Percentiles rank a stretch among this genome's conserved stretches.
Evolutionary conservation across 2,888 invertebrate genomes (phyloP).

Genomic region (Erebia ligea): DNA sequence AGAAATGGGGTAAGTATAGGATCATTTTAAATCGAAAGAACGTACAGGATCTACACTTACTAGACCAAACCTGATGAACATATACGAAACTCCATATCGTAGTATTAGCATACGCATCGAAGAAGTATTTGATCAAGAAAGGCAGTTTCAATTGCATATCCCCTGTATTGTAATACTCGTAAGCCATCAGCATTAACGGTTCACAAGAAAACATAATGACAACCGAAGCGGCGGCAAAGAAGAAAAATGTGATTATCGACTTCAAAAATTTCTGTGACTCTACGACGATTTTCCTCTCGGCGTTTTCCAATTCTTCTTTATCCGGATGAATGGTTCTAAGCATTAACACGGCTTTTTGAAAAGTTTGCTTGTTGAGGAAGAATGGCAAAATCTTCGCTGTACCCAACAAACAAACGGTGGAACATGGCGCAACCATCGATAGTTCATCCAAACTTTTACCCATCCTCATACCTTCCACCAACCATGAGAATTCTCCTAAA

Average conservation of each 20-base stretch:
- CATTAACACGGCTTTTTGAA: slow-evolving; percentile 50
- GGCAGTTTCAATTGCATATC: slow-evolving; percentile 53
- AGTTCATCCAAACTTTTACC: slow-evolving; percentile 57
- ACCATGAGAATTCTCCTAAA: slow-evolving; percentile 57
- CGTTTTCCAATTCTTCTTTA: slow-evolving; percentile 34
- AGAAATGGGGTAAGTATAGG: no score
- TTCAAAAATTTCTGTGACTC: slow-evolving; percentile 51
- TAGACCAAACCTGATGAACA: slow-evolving; percentile 60
- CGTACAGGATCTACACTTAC: slow-evolving; percentile 47
- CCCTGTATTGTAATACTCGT: slow-evolving; percentile 51
- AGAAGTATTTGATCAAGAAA: slow-evolving; percentile 58
- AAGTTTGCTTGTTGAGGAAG: slow-evolving; percentile 48
- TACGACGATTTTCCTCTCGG: slow-evolving; percentile 46
- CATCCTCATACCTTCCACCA: slow-evolving; percentile 52
- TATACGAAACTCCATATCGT: slow-evolving; percentile 56
- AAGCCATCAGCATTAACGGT: slow-evolving; percentile 54
- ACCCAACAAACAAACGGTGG: slow-evolving; percentile 54
- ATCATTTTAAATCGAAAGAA: no score
- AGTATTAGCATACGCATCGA: slow-evolving; percentile 54
- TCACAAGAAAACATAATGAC: slow-evolving; percentile 52
- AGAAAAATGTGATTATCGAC: slow-evolving; percentile 46
- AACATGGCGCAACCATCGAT: slow-evolving; percentile 57
- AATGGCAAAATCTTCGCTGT: slow-evolving; percentile 55
- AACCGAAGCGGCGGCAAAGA: slow-evolving; percentile 46
- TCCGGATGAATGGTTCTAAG: slow-evolving; percentile 56